Conservation (phyloP, 2,888 invertebrate genomes). For the Busseola fusca region DNA sequence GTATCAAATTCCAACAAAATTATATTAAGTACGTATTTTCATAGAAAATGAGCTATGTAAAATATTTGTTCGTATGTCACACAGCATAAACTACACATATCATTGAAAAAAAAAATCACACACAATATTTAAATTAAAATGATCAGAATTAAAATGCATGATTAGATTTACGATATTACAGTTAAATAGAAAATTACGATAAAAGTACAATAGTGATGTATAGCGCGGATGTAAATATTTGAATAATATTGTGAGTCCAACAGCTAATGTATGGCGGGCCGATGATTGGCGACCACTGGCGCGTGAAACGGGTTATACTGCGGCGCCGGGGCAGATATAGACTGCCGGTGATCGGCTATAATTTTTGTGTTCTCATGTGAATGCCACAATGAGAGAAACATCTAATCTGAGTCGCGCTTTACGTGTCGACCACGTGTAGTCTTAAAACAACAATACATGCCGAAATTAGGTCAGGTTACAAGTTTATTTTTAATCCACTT, state of each 20-base stretch:
- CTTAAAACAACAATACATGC: conserved; percentile 64
- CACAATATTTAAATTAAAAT: background rate
- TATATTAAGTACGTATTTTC: background rate
- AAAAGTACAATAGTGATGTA: conserved; percentile 29
- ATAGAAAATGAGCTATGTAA: background rate
- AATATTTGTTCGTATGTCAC: background rate
- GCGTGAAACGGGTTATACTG: conserved; percentile 88
- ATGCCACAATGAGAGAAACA: conserved; percentile 82
- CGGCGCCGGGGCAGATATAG: conserved; percentile 84
- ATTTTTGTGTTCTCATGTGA: conserved; percentile 84
- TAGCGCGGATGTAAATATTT: conserved; percentile 53
- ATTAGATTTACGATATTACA: conserved; percentile 27
- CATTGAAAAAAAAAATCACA: background rate
- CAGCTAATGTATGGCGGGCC: conserved; percentile 64
- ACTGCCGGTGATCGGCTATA: conserved; percentile 88
- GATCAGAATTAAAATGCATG: conserved; percentile 6
- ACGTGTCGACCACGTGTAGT: conserved; percentile 60
- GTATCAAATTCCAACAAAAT: background rate
- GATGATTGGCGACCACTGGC: conserved; percentile 82
- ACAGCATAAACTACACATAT: conserved; percentile 1
- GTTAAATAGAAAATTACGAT: conserved; percentile 25
- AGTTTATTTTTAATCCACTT: conserved; percentile 56
- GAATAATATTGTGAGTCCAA: conserved; percentile 42
- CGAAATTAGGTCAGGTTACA: conserved; percentile 64
- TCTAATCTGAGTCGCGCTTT: conserved; percentile 67